Percentiles rank a stretch among this genome's conserved stretches.
Conservation (phyloP, 1,140 invertebrate genomes). For the Chionoecetes opilio region DNA sequence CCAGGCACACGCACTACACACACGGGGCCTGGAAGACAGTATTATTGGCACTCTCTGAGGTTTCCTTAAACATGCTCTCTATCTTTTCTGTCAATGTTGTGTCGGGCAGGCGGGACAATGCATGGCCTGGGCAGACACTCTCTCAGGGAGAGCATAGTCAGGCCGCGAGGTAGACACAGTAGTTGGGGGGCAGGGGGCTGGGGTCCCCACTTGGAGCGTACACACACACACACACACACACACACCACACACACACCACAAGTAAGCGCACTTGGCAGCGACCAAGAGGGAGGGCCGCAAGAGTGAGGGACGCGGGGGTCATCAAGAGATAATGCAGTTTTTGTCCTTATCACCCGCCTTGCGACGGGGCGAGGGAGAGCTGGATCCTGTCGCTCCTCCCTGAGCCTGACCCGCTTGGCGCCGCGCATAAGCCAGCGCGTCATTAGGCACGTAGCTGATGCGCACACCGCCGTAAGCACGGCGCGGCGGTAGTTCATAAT, state of each 20-base stretch:
- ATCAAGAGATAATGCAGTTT: conserved; percentile 83
- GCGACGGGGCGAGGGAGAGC: conserved; percentile 66
- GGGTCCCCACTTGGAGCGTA: not conserved
- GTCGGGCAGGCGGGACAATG: conserved; percentile 41
- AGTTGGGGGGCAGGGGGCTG: conserved; percentile 42
- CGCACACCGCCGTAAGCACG: conserved; percentile 91
- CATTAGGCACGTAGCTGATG: conserved; percentile 95
- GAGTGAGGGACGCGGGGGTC: conserved; percentile 43
- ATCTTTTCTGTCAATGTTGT: conserved; percentile 23
- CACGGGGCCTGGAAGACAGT: not conserved
- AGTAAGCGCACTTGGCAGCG: conserved; percentile 75
- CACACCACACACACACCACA: conserved; percentile 54
- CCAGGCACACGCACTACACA: not conserved
- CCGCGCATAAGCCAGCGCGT: conserved; percentile 88
- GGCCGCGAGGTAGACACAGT: conserved; percentile 73
- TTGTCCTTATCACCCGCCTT: conserved; percentile 82
- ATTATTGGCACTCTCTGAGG: not conserved
- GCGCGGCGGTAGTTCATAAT: conserved; percentile 90
- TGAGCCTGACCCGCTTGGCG: conserved; percentile 79
- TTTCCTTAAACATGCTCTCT: conserved; percentile 19
- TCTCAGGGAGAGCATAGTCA: conserved; percentile 65
- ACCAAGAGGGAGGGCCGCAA: conserved; percentile 31
- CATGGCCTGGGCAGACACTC: conserved; percentile 59
- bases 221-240: conserved; percentile 55
- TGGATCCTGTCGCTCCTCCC: conserved; percentile 43